Percentiles rank a stretch among this genome's conserved stretches.
Evolutionary conservation across 2,797 vertebrate genomes (phyloP).

Genomic region (Lophius americanus): DNA sequence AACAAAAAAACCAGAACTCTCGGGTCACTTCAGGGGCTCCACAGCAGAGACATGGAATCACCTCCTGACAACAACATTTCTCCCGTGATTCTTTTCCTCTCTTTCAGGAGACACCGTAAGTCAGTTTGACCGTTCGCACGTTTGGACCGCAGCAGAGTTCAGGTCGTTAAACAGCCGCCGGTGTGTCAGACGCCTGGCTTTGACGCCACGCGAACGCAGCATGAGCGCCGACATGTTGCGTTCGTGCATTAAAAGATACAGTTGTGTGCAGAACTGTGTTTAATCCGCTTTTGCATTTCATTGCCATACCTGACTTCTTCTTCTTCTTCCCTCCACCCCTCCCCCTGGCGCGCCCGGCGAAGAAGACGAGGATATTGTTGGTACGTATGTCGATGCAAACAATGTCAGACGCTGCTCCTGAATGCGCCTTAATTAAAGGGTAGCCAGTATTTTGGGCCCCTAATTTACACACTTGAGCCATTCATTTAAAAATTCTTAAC

Average conservation of each 20-base stretch:
- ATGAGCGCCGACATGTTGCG: constrained; percentile 10
- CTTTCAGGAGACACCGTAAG: constrained; percentile 90
- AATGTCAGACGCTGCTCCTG: constrained; percentile 30
- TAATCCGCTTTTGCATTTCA: constrained; percentile 6
- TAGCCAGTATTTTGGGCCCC: constrained; percentile 25
- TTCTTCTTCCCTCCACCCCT: constrained; percentile 6
- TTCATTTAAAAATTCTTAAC: constrained; percentile 43
- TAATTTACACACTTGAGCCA: constrained; percentile 45
- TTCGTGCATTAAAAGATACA: constrained; percentile 15
- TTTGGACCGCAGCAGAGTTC: too few relatives aligned
- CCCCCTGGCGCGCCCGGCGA: constrained; percentile 16
- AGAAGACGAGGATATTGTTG: constrained; percentile 39
- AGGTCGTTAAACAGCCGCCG: too few relatives aligned
- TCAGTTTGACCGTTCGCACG: constrained; percentile 18
- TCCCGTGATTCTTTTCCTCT: constrained; percentile 18
- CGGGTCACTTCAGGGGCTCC: too few relatives aligned
- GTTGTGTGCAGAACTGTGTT: background rate
- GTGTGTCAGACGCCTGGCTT: background rate
- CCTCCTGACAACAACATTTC: constrained; percentile 1
- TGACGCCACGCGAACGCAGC: constrained; percentile 19
- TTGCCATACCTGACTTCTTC: constrained; percentile 22
- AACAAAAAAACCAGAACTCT: too few relatives aligned
- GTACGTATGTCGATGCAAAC: constrained; percentile 30
- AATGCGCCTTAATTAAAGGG: background rate
- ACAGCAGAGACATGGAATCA: background rate